Conservation (phyloP, 2,888 invertebrate species). For the Eustalomyia histrio region DNA sequence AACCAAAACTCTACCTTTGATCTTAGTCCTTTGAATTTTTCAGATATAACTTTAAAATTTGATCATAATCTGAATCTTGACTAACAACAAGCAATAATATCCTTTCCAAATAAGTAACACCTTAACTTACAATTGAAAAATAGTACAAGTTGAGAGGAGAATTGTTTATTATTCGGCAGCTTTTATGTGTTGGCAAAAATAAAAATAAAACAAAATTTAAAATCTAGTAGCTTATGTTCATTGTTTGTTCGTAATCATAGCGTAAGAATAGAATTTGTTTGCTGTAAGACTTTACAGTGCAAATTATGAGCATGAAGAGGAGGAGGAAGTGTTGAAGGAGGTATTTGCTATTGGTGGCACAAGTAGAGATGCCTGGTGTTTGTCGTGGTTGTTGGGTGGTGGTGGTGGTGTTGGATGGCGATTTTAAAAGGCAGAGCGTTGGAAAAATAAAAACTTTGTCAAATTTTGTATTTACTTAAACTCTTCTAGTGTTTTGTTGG, state of each 20-base stretch:
- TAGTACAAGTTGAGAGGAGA: slow-evolving; percentile 47
- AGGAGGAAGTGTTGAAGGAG: background rate
- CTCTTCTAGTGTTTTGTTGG: slow-evolving; percentile 50
- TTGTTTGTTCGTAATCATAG: slow-evolving; percentile 43
- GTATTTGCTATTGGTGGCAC: slow-evolving; percentile 6
- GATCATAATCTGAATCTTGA: too few species aligned
- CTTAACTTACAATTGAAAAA: slow-evolving; percentile 16
- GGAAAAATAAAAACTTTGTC: slow-evolving; percentile 52
- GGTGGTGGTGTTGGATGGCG: slow-evolving; percentile 28
- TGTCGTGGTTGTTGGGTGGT: slow-evolving; percentile 30
- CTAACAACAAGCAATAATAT: too few species aligned
- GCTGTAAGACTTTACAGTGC: background rate
- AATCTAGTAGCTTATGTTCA: slow-evolving; percentile 16
- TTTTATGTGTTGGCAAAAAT: slow-evolving; percentile 16
- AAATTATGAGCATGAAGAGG: background rate
- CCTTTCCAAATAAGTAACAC: background rate
- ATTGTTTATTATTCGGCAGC: slow-evolving; percentile 38
- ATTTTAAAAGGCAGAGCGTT: slow-evolving; percentile 23
- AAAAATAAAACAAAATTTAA: background rate
- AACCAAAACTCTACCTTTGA: too few species aligned
- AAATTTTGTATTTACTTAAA: slow-evolving; percentile 43
- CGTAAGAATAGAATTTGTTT: slow-evolving; percentile 58
- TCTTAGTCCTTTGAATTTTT: too few species aligned
- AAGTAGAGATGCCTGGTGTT: slow-evolving; percentile 11
- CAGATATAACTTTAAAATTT: too few species aligned